Evolutionary conservation across 2,888 invertebrate species (phyloP), one percentile per base, ranked within the genome.

Genomic region (Sussaba pulchella): DNA sequence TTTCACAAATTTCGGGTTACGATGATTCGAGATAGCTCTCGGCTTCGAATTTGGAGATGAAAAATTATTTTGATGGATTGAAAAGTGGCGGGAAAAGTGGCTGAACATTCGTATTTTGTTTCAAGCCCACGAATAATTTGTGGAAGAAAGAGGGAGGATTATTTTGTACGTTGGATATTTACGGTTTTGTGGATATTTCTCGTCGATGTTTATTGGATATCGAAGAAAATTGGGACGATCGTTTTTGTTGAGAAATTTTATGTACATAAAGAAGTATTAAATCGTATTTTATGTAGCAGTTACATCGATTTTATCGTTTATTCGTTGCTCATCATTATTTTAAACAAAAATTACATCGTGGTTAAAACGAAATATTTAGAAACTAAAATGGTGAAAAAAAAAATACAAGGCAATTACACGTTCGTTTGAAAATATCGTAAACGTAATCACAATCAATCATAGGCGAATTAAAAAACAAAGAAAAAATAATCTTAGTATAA

Each of bases 201-300:
- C n/a, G n/a, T n/a, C n/a, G n/a, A n/a, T n/a, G n/a, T 67, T 43
- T 61, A 45, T 31, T 69, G 61, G 52, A 54, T 26, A 36, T 63
- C 50, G n/a, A 69, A 63, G 43, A 73, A 36, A 69, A 69, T 70
- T n/a, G n/a, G n/a, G n/a, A n/a, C n/a, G n/a, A 26, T 10, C 31
- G 39, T 10, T 41, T 76, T 66, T 80, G 39, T 67, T 67, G 69
- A 67, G 67, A 72, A 39, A 61, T 66, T 69, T 64, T 67, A 73
- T 77, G 59, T 73, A 64, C 74, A 59, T 67, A 61, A 41, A 36
- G 47, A 61, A 59, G 45, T n/a, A 76, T 76, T 81, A 69, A 69
- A 73, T 69, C 41, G 61, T 63, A 69, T 57, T 67, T 67, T 26
- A 73, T 50, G 69, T 12, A 41, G 57, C 54, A 36, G 26, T 64